Conservation (phyloP, 2,113 vertebrate genomes). For the Dissostichus mawsoni region DNA sequence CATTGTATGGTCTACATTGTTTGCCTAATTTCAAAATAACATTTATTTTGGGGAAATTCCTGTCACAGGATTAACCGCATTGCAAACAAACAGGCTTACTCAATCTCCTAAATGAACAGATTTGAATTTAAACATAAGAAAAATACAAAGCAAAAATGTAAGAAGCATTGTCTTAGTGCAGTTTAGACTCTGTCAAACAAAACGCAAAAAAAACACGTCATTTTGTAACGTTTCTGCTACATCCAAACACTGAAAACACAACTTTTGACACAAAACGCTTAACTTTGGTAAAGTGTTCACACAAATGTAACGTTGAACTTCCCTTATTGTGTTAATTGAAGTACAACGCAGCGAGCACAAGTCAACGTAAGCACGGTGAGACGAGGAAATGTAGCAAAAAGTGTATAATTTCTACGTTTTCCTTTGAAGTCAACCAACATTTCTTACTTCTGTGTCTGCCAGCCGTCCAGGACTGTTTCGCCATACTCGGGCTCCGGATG, state of each 20-base stretch:
- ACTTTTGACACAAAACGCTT: neutral
- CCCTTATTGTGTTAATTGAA: neutral
- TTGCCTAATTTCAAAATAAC: conserved; percentile 4
- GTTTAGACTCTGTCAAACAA: neutral
- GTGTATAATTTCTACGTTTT: neutral
- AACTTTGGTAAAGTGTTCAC: neutral
- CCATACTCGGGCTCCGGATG: conserved; percentile 88
- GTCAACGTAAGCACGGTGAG: conserved; percentile 15
- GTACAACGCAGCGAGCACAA: neutral
- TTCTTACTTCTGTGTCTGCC: conserved; percentile 89
- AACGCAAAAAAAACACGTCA: neutral
- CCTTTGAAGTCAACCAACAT: neutral
- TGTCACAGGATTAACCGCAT: neutral
- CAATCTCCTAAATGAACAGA: neutral
- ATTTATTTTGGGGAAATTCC: conserved; percentile 27
- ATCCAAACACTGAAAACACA: neutral
- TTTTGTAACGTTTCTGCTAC: neutral
- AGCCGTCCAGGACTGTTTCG: conserved; percentile 87
- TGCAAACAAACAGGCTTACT: neutral
- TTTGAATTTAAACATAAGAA: neutral
- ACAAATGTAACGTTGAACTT: neutral
- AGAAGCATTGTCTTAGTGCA: neutral
- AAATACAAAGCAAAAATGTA: too few species aligned
- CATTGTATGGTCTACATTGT: neutral
- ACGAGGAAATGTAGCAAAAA: neutral